phyloP scores from a whole-genome alignment of 2,797 vertebrate species.

The Squalus acanthias region DNA sequence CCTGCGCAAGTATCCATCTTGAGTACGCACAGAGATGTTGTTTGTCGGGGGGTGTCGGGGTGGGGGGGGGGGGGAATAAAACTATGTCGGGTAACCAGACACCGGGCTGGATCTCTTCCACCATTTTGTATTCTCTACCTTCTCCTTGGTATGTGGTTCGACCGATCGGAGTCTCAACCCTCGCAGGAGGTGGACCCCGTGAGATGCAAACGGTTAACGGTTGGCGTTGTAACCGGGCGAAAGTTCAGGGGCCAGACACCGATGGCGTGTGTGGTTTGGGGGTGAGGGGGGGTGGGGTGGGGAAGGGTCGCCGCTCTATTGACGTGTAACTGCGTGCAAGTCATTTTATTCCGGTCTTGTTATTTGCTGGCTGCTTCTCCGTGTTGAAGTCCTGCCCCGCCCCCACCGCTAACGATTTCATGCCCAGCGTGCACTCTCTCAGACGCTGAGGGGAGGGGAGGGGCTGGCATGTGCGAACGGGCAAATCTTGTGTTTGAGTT shows the following conservation, averaged over 20 bases:
- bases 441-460: no score
- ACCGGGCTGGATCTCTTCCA: neutral
- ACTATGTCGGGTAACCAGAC: no score
- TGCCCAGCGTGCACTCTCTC: no score
- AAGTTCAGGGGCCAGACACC: neutral
- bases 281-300: neutral
- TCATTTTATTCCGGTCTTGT: neutral
- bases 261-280: neutral
- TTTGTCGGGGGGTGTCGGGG: neutral
- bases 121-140: neutral
- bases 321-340: neutral
- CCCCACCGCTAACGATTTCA: neutral
- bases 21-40: neutral
- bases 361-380: neutral
- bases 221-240: neutral
- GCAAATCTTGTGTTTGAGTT: neutral
- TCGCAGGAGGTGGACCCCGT: neutral
- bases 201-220: neutral
- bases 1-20: neutral
- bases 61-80: neutral
- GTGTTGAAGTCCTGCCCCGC: neutral
- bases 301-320: neutral
- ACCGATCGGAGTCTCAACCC: neutral
- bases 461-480: neutral
- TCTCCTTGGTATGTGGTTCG: neutral